phyloP scores from a whole-genome alignment of 2,797 vertebrate species.

The Smutsia gigantea region DNA sequence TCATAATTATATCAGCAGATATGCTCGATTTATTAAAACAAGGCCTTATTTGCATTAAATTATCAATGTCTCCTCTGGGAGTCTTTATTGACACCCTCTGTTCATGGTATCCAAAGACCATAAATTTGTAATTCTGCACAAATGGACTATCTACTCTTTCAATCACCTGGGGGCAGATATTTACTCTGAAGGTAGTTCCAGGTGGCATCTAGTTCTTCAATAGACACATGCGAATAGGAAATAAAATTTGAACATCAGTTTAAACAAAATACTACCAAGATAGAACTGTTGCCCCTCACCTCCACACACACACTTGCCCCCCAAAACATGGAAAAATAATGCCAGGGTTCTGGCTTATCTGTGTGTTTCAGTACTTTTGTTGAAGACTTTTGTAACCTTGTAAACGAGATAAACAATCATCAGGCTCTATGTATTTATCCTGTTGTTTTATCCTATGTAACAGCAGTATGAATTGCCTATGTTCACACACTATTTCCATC shows the following conservation, averaged over 20 bases:
- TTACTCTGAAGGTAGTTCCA: not conserved
- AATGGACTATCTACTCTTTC: not conserved
- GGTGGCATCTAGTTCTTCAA: not conserved
- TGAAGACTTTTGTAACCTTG: slow-evolving; percentile 17
- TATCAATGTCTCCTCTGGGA: not conserved
- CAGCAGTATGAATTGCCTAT: not conserved
- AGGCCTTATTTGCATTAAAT: slow-evolving; percentile 24
- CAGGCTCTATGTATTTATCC: not conserved
- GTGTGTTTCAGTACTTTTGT: not conserved
- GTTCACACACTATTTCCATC: not conserved
- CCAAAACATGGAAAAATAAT: not conserved
- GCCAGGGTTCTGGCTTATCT: not conserved
- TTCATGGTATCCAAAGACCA: not conserved
- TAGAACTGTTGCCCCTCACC: not conserved
- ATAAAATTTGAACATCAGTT: not conserved
- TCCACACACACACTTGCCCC: not conserved
- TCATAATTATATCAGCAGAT: not conserved
- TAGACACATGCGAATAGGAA: not conserved
- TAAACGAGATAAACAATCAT: not conserved
- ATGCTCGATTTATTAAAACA: not conserved
- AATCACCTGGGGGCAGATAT: not conserved
- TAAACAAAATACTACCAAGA: not conserved
- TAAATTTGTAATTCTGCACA: not conserved
- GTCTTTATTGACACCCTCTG: not conserved
- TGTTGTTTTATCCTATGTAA: not conserved